phyloP scores from a whole-genome alignment of 2,113 vertebrate genomes.

The Struthidea cinerea region DNA sequence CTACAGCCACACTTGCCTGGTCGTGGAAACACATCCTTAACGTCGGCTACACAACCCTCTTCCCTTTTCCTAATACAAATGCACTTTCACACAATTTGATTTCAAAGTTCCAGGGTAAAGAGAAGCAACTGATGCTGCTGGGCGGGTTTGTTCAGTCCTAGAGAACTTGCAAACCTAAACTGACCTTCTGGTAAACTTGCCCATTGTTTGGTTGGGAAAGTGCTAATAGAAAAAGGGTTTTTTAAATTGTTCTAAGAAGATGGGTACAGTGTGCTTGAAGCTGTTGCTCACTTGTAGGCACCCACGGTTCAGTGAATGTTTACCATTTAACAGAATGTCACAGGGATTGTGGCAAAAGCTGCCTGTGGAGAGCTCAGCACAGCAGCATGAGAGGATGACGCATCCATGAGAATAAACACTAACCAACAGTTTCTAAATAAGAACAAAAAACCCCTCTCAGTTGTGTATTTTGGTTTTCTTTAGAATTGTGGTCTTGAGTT shows the following conservation, averaged over 20 bases:
- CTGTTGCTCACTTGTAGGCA: not conserved
- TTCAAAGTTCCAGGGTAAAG: not conserved
- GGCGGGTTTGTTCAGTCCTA: not conserved
- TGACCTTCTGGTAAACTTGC: not conserved
- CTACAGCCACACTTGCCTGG: not conserved
- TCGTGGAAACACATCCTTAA: not conserved
- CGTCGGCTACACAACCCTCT: not conserved
- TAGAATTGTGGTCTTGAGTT: not conserved
- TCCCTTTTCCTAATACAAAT: not conserved
- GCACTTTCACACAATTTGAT: not conserved
- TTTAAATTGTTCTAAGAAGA: not conserved
- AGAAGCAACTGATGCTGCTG: not conserved
- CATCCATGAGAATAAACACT: not conserved
- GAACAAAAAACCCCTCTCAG: not conserved
- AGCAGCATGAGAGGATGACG: not conserved
- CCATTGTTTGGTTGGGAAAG: not conserved
- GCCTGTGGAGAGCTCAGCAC: not conserved
- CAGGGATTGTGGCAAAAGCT: not conserved
- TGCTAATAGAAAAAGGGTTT: not conserved
- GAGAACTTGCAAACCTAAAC: no score
- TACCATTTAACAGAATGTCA: no score
- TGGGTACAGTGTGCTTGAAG: not conserved
- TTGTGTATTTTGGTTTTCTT: not conserved
- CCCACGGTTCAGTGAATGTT: not conserved
- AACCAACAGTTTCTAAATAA: not conserved